Evolutionary conservation across 2,113 vertebrate genomes (phyloP).

Genomic region (Gyps fulvus): DNA sequence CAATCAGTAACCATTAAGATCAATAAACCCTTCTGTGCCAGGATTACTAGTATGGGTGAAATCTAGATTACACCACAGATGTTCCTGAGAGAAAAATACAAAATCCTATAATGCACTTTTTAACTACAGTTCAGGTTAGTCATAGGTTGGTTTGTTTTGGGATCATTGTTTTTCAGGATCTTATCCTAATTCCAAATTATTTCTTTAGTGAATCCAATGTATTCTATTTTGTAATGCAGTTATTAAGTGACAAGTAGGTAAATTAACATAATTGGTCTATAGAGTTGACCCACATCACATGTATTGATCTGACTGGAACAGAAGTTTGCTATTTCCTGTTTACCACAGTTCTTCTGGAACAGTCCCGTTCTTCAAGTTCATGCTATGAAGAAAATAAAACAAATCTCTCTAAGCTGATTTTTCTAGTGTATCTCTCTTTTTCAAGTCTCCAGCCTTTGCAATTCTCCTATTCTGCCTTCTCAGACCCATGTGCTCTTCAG

Average conservation of each 20-base stretch:
- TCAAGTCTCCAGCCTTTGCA: background rate
- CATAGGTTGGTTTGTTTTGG: background rate
- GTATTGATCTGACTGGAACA: background rate
- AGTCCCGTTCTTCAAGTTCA: background rate
- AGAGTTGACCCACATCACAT: background rate
- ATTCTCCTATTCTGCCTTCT: background rate
- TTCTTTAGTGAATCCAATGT: background rate
- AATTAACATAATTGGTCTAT: too few relatives aligned
- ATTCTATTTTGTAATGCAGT: background rate
- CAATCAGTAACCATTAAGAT: background rate
- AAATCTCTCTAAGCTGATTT: background rate
- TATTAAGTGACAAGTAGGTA: background rate
- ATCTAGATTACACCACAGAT: background rate
- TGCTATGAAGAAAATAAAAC: background rate
- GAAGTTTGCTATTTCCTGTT: background rate
- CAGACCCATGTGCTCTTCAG: background rate
- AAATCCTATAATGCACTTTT: background rate
- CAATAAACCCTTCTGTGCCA: background rate
- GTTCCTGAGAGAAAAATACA: background rate
- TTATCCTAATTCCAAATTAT: background rate
- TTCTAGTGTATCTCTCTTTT: background rate
- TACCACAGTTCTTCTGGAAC: background rate
- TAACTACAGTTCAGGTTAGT: background rate
- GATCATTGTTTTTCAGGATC: background rate
- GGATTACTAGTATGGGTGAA: too few relatives aligned